These are phyloP conservation scores for Temnothorax longispinosus DNA, from an alignment of 1,140 invertebrate genomes.

Conservation along the genomic window DNA sequence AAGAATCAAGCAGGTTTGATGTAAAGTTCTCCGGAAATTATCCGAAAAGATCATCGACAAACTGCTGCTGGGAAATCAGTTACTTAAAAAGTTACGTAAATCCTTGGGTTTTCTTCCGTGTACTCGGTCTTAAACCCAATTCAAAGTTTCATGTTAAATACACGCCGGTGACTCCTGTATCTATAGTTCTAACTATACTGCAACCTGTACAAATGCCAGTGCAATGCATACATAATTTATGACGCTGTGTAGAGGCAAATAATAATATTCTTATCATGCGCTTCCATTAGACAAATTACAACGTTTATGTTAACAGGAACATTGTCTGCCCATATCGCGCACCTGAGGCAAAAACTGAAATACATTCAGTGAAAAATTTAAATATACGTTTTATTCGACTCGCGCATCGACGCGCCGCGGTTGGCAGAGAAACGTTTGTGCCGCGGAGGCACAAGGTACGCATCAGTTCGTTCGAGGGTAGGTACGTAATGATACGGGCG, in stretches of 20 bases:
- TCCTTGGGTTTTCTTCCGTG: slow-evolving; percentile 17
- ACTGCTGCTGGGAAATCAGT: slow-evolving; percentile 17
- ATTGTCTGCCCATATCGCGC: slow-evolving; percentile 30
- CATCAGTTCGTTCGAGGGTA: slow-evolving; percentile 60
- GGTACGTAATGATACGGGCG: slow-evolving; percentile 73
- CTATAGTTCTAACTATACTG: slow-evolving; percentile 22
- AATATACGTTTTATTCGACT: slow-evolving; percentile 45
- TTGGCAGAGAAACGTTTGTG: slow-evolving; percentile 45
- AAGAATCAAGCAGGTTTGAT: neutral
- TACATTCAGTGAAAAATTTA: slow-evolving; percentile 47
- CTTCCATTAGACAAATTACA: slow-evolving; percentile 51
- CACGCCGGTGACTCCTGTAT: slow-evolving; percentile 12
- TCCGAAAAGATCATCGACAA: slow-evolving; percentile 16
- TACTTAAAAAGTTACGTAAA: slow-evolving; percentile 42
- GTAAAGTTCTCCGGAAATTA: neutral
- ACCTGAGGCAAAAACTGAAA: slow-evolving; percentile 31
- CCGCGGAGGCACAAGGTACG: slow-evolving; percentile 34
- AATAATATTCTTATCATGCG: slow-evolving; percentile 53
- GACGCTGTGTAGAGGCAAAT: slow-evolving; percentile 28
- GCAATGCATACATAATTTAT: slow-evolving; percentile 54
- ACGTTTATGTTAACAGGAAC: slow-evolving; percentile 53
- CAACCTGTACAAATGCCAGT: slow-evolving; percentile 14
- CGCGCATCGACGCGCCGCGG: slow-evolving; percentile 20
- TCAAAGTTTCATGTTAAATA: slow-evolving; percentile 38
- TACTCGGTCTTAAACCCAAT: slow-evolving; percentile 27